A percentile compares a stretch with the other conserved stretches of the same genome.
These are phyloP conservation scores for Anodontia alba DNA, from an alignment of 2,888 invertebrate species.

Conservation along the genomic window DNA sequence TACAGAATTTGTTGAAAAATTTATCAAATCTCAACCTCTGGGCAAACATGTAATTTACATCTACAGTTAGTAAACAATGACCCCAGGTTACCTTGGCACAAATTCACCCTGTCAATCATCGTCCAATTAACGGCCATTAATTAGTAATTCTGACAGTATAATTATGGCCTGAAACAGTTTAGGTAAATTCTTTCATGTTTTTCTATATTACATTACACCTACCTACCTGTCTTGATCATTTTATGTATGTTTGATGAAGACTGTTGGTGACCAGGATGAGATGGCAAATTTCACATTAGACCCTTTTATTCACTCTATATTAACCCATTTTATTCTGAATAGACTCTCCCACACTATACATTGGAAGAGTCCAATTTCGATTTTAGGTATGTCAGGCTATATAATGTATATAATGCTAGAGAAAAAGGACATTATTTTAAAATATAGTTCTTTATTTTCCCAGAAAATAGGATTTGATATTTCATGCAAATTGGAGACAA, in stretches of 20 bases:
- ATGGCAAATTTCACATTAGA: background rate
- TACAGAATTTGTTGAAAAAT: too few relatives aligned
- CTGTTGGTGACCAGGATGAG: background rate
- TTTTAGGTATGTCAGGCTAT: too few relatives aligned
- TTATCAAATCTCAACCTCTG: background rate
- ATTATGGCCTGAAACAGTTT: background rate
- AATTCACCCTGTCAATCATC: constrained; percentile 1
- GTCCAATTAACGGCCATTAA: constrained; percentile 6
- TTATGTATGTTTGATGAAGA: background rate
- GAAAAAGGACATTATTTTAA: too few relatives aligned
- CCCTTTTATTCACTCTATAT: too few relatives aligned
- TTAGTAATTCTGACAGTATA: constrained; percentile 9
- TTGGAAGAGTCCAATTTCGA: too few relatives aligned
- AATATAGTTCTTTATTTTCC: too few relatives aligned
- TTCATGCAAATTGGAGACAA: too few relatives aligned
- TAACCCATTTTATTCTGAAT: too few relatives aligned
- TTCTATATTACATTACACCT: background rate
- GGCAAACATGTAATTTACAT: background rate
- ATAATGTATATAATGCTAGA: too few relatives aligned
- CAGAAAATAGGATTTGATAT: too few relatives aligned
- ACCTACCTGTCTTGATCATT: background rate
- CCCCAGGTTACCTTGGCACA: background rate
- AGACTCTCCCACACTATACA: too few relatives aligned
- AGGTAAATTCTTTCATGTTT: background rate
- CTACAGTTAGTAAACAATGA: background rate